Evolutionary conservation across 2,888 invertebrate species (phyloP), one percentile per base, ranked within the genome.

Genomic region (Dolomedes plantarius): DNA sequence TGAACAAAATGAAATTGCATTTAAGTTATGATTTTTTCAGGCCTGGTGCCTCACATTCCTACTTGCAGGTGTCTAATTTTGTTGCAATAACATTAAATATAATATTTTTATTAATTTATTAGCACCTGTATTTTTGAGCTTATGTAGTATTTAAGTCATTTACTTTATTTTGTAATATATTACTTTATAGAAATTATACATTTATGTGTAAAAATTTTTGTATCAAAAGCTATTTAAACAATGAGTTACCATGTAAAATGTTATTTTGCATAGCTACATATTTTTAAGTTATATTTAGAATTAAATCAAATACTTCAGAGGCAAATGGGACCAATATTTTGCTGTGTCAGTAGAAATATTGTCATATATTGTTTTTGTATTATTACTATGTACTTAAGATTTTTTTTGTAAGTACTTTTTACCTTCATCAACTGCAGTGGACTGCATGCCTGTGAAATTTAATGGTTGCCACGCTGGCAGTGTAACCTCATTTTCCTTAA

Each of bases 401-500:
- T 62, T n/a, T n/a, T n/a, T n/a, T 73, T 81, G 19, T 67, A 50
- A 74, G 81, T 81, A 81, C 81, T 50, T 50, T 68, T 81, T 41
- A 67, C 32, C 41, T 41, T 27, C 56, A 64, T 62, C 64, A 78
- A 62, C 36, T 68, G 81, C 50, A 74, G 65, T 73, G 29, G 56
- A 68, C 74, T 56, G 41, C 68, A 23, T 23, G 23, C 16, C 31
- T 65, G 28, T 3, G 19, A 65, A 71, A 67, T 28, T 28, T 65
- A 31, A 39, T 78, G 85, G 85, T 85, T 85, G 85, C 85, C 41
- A 85, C 85, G 85, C 85, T 85, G 85, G 85, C 78, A 85, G 85
- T 85, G 85, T 85, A 85, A 85, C 85, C 85, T 65, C 71, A 77
- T 74, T 78, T 68, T 67, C 27, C 31, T 77, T 77, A 62, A 74